A percentile compares a stretch with the other conserved stretches of the same genome.
These are phyloP conservation scores for Graptemys geographica DNA, from an alignment of 2,797 vertebrate species.

Conservation along the genomic window DNA sequence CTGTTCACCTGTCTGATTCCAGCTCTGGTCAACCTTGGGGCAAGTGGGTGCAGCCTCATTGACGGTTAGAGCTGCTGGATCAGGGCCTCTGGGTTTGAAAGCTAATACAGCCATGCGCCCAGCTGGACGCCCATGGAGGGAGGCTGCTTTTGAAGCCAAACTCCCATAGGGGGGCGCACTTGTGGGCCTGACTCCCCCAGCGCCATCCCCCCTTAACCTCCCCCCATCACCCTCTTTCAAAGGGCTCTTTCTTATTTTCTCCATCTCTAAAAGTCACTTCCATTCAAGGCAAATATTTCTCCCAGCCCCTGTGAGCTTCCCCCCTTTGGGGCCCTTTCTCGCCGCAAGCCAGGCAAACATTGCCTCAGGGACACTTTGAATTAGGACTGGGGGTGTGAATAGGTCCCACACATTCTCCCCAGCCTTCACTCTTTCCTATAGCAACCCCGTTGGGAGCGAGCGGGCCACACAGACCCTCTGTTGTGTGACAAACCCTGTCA, in stretches of 20 bases:
- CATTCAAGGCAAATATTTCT: conserved; percentile 77
- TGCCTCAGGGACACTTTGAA: conserved; percentile 76
- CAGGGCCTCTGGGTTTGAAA: neutral
- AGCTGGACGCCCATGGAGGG: neutral
- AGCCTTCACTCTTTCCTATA: conserved; percentile 76
- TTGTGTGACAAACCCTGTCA: conserved; percentile 53
- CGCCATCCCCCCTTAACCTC: neutral
- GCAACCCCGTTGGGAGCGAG: conserved; percentile 75
- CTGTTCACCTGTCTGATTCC: neutral
- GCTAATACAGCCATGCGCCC: fast-evolving
- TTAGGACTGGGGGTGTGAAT: conserved; percentile 71
- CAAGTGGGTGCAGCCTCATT: neutral
- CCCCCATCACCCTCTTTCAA: conserved; percentile 58
- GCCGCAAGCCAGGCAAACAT: conserved; percentile 72
- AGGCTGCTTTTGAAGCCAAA: neutral
- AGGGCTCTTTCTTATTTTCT: conserved; percentile 68
- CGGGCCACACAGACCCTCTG: conserved; percentile 73
- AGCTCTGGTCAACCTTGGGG: neutral
- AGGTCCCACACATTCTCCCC: conserved; percentile 76
- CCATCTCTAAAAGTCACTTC: conserved; percentile 56
- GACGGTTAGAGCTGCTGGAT: neutral
- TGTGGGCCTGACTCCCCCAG: fast-evolving
- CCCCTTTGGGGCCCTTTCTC: conserved; percentile 72
- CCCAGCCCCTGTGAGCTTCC: conserved; percentile 57
- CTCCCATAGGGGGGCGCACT: neutral